Evolutionary conservation across 2,888 invertebrate species (phyloP).

Genomic region (Callosobruchus maculatus): DNA sequence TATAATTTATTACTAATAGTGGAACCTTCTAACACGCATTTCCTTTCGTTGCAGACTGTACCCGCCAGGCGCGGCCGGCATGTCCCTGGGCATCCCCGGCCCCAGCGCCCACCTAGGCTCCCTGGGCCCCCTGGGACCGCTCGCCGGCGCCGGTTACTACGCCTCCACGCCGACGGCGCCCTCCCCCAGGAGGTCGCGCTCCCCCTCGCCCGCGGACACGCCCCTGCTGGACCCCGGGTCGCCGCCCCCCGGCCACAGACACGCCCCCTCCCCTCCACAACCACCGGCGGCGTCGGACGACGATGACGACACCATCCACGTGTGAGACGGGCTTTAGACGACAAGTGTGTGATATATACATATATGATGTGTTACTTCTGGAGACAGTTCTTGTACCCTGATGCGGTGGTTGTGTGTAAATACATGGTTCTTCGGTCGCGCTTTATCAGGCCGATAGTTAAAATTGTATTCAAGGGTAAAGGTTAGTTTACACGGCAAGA

Average conservation of each 20-base stretch:
- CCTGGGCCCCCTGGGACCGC: constrained; percentile 66
- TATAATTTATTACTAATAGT: no score
- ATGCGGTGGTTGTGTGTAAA: no score
- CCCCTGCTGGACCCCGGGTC: constrained; percentile 61
- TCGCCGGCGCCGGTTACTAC: constrained; percentile 57
- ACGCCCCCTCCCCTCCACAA: constrained; percentile 62
- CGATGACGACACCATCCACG: constrained; percentile 63
- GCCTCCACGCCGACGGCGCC: constrained; percentile 53
- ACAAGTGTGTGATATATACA: constrained; percentile 41
- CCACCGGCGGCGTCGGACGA: constrained; percentile 34
- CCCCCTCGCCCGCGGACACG: constrained; percentile 49
- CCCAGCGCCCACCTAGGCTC: constrained; percentile 64
- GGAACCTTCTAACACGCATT: no score
- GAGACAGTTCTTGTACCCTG: no score
- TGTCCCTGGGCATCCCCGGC: constrained; percentile 62
- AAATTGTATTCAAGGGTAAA: no score
- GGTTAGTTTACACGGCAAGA: no score
- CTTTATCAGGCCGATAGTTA: no score
- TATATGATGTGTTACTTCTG: constrained; percentile 30
- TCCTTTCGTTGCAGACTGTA: constrained; percentile 44
- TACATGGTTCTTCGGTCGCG: no score
- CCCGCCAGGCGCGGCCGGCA: constrained; percentile 51
- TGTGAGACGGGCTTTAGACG: constrained; percentile 40
- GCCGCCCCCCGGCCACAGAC: constrained; percentile 59
- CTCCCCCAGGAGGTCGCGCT: constrained; percentile 45